Base-by-base conservation (phyloP, 35 echinoderm and acorn worm species). In the Lytechinus variegatus region DNA sequence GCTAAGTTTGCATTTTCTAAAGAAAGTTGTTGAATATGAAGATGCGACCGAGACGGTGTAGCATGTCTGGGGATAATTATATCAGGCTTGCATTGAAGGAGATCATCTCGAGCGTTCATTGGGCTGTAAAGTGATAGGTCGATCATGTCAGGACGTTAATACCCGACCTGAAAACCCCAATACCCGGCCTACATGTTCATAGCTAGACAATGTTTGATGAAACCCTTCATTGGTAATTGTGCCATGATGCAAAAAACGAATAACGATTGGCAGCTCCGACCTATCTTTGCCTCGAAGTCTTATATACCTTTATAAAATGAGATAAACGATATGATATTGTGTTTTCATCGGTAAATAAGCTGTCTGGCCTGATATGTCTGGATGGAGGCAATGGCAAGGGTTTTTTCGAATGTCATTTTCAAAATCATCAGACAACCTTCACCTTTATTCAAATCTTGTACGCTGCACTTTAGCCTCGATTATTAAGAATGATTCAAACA, bases 91-190 rank as follows among this genome's bases (percentile, higher is more conserved):
- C 24, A 8, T 79, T 79, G 19, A 79, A 3, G 19, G 66, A 27
- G n/a, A 0, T 24, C 66, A 79, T 19, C 66, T 79, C 66, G 3
- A 8, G 16, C n/a, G 66, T 79, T 24, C 66, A 79, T 58, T 79
- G 66, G 8, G 66, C 14, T 79, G 66, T 24, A 79, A 79, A 79
- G 66, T 79, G 66, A 79, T 79, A 24, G 16, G 19, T 8, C 7
- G 66, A 16, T 79, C 66, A 24, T 14, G 66, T 24, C 66, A 79
- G 66, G 66, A 79, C n/a, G 4, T 24, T 79, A 79, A 79, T 79
- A 79, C 66, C n/a, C 66, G 66, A 79, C 66, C 66, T 79, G 66
- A 79, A 79, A 79, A 79, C 66, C 66, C 66, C n/a, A 79, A 79
- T 79, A 24, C 66, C 66, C 66, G 66, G 66, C 66, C 66, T 79